A percentile compares a stretch with the other conserved stretches of the same genome.
Conservation (phyloP, 2,113 vertebrate genomes). For the Malurus cyaneus region DNA sequence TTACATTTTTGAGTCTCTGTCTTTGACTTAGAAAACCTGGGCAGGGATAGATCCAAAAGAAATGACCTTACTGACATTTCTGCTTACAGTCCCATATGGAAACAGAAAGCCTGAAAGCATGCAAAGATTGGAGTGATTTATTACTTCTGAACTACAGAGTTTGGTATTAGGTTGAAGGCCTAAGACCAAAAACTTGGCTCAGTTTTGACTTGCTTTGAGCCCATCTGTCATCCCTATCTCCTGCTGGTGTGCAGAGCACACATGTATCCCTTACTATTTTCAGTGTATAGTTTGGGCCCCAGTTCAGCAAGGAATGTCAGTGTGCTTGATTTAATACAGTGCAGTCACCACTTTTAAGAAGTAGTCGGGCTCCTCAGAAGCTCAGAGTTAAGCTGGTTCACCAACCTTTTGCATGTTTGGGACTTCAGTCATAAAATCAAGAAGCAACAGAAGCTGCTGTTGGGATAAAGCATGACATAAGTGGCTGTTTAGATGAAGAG, state of each 20-base stretch:
- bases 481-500: not conserved
- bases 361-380: not conserved
- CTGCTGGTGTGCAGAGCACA: conserved; percentile 5
- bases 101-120: not conserved
- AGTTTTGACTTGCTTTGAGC: conserved; percentile 19
- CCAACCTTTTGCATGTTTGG: not conserved
- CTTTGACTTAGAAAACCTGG: not conserved
- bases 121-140: not conserved
- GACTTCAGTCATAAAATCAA: not conserved
- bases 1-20: not conserved
- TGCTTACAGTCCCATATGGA: not conserved
- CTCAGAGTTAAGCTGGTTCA: not conserved
- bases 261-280: conserved; percentile 34
- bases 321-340: conserved; percentile 15
- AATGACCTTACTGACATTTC: not conserved
- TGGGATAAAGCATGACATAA: not conserved
- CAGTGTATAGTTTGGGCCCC: not conserved
- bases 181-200: not conserved
- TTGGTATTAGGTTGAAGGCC: not conserved
- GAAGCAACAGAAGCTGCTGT: not conserved
- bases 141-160: not conserved
- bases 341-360: not conserved
- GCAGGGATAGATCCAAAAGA: not conserved
- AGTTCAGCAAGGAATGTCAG: conserved; percentile 8
- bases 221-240: conserved; percentile 32